phyloP scores from a whole-genome alignment of 1,140 invertebrate species.

The Zaprionus ornatus region DNA sequence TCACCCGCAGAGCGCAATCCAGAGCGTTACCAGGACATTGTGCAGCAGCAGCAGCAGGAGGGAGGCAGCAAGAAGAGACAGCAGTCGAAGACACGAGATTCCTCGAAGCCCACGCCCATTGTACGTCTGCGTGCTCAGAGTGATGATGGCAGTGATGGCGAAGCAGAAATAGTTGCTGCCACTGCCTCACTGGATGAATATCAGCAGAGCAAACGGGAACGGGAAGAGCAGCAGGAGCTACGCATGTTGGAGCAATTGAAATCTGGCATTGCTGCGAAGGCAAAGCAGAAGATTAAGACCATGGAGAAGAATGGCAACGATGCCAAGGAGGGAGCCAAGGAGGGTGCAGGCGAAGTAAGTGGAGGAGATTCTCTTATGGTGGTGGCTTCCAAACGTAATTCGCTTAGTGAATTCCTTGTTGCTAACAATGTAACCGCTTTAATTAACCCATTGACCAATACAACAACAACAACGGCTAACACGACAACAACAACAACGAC shows the following conservation, averaged over 20 bases:
- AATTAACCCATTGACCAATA: constrained; percentile 69
- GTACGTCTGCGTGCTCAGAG: constrained; percentile 87
- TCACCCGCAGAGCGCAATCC: constrained; percentile 87
- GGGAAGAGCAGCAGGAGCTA: constrained; percentile 84
- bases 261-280: constrained; percentile 87
- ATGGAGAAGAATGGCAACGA: constrained; percentile 84
- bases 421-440: constrained; percentile 80
- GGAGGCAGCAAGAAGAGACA: constrained; percentile 36
- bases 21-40: constrained; percentile 87
- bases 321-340: constrained; percentile 41
- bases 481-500: constrained; percentile 23
- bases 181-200: constrained; percentile 64
- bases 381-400: constrained; percentile 73
- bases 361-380: constrained; percentile 39
- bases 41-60: constrained; percentile 84
- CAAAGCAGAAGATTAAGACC: constrained; percentile 85
- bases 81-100: constrained; percentile 35
- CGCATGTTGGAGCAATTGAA: constrained; percentile 87
- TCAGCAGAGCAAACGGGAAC: constrained; percentile 84
- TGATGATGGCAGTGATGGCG: constrained; percentile 86
- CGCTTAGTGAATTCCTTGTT: constrained; percentile 82
- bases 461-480: constrained; percentile 7
- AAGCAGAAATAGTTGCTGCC: constrained; percentile 28
- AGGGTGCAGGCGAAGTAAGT: constrained; percentile 70
- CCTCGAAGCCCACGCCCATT: constrained; percentile 83